Base-by-base conservation (phyloP, 2,888 invertebrate genomes). In the Clostera curtula region DNA sequence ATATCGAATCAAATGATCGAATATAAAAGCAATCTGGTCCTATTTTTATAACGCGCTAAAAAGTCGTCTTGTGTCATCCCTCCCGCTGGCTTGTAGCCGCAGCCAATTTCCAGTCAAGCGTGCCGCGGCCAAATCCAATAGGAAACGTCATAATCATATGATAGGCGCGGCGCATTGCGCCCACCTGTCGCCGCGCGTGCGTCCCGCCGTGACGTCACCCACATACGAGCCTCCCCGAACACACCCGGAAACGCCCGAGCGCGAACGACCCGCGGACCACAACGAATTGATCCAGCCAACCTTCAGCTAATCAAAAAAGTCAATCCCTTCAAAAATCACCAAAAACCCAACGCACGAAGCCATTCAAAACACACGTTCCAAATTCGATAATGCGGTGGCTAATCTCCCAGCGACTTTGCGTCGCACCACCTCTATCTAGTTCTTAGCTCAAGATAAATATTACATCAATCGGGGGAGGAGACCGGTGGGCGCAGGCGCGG, bases 101-200 rank as follows among this genome's bases (percentile, higher is more conserved):
- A 54, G 54, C 56, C 58, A 66, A 70, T 68, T 65, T 61, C 54
- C 56, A 58, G 34, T 44, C 53, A 48, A 55, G 49, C 48, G 53
- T 53, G 50, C 56, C 57, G 58, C 46, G 55, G 49, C 54, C 58
- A 60, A 63, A 66, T 64, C 70, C 51, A 64, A 69, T 68, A 66
- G 64, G 68, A 77, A 76, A 77, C 62, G 82, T 79, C 80, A 79
- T 73, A 75, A 77, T 76, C 83, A 80, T 72, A 75, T 80, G 82
- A 72, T 76, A 76, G 75, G 72, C 66, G 66, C 73, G 69, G 77
- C 82, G 83, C 83, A 80, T 56, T 80, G 82, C 79, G 77, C 72
- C 75, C 82, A 82, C 83, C 83, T 83, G 82, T 79, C 80, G 75
- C 54, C 76, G 77, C 82, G 83, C 79, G 58, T 80, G 82, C 83